Conservation (phyloP, 2,113 vertebrate genomes). For the Dasyurus viverrinus region DNA sequence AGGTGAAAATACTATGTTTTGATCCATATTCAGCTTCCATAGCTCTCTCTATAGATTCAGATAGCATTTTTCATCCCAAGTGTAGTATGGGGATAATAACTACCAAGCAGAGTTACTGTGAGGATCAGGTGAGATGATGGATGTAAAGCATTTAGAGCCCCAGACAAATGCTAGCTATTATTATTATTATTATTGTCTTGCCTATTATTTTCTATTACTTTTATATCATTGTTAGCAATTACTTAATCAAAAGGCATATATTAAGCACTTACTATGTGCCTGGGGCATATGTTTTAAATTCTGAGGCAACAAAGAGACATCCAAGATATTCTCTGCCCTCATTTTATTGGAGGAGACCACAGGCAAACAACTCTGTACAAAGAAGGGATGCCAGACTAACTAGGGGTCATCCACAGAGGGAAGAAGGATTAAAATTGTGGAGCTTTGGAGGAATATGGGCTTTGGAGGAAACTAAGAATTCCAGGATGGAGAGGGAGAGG, state of each 20-base stretch:
- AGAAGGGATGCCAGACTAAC: not conserved
- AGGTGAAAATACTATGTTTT: too few relatives aligned
- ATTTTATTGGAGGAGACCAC: not conserved
- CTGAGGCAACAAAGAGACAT: not conserved
- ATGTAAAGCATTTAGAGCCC: not conserved
- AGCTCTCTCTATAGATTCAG: too few relatives aligned
- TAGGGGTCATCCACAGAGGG: not conserved
- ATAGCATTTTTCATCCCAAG: too few relatives aligned
- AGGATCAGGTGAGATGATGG: not conserved
- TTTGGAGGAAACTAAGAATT: too few relatives aligned
- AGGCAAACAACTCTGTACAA: not conserved
- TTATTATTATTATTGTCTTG: not conserved
- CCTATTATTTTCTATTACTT: not conserved
- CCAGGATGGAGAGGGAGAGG: too few relatives aligned
- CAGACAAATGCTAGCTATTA: not conserved
- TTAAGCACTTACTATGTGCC: not conserved
- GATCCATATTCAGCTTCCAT: too few relatives aligned
- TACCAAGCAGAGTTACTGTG: not conserved
- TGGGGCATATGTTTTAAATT: not conserved
- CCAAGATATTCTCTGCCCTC: not conserved
- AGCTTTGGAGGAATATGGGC: too few relatives aligned
- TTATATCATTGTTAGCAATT: not conserved
- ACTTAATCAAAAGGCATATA: not conserved
- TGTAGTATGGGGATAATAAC: too few relatives aligned
- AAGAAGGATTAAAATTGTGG: not conserved